Base-by-base conservation (phyloP, 2,797 vertebrate species). In the Ispidina lecontei region DNA sequence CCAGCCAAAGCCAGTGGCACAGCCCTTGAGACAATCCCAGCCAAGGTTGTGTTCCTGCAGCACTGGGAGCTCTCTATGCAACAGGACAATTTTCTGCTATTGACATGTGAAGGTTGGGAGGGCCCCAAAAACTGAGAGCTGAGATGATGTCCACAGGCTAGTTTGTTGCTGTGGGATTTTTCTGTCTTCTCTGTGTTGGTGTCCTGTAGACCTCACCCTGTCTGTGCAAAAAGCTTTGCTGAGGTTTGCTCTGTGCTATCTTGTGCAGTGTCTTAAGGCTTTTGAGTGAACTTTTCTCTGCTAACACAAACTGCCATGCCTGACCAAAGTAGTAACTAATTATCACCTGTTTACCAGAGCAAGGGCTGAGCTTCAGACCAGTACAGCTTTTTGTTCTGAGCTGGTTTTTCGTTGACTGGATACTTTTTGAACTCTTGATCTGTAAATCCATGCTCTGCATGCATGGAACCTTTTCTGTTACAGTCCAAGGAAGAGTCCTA, bases 161-260 rank as follows among this genome's bases (percentile, higher is more conserved):
- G 55, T 56, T 65, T 3, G 7, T 39, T 21, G 14, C 63, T 14
- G 3, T 87, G 63, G 88, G 59, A 4, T 39, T 68, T 86, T 62
- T 63, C 73, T 8, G 83, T 58, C 56, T 83, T 96, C 72, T 89
- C 35, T 49, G 60, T 93, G 51, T 52, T 93, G 64, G 74, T 84
- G 88, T 87, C 59, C 70, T 87, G 84, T 90, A 95, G 84, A 87
- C 37, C 52, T 89, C 75, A 84, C 79, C 21, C 25, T 93, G 88
- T 96, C 46, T 82, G 84, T 91, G 81, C 75, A 35, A 81, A 96
- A 64, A 0, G 65, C 62, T 94, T 89, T 84, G 90, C 86, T 84
- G 80, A 71, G 78, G 60, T 11, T 63, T 88, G 62, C 62, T 87
- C 55, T 0, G 1, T 81, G 65, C 59, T 91, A 44, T 60, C 68